phyloP scores from a whole-genome alignment of 2,888 invertebrate genomes.

The Melolontha melolontha region DNA sequence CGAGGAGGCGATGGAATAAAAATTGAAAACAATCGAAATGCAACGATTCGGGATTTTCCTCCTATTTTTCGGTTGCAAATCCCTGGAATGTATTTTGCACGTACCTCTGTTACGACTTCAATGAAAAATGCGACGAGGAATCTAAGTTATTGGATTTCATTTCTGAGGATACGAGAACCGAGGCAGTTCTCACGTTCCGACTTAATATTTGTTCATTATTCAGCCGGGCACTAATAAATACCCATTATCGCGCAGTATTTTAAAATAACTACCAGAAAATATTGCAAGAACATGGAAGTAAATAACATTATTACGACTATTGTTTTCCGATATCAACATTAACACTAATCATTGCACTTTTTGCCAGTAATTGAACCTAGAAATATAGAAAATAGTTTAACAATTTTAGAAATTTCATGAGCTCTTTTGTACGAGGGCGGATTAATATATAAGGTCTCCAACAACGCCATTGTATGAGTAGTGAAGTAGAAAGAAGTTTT shows the following conservation, averaged over 20 bases:
- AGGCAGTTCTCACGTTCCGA: conserved; percentile 61
- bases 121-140: conserved; percentile 59
- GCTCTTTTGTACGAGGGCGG: no score
- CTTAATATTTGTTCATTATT: conserved; percentile 54
- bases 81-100: conserved; percentile 55
- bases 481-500: no score
- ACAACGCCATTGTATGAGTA: no score
- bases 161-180: conserved; percentile 58
- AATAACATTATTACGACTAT: conserved; percentile 11
- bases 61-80: conserved; percentile 40
- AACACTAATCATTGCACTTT: no score
- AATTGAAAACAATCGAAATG: conserved; percentile 32
- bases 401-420: no score
- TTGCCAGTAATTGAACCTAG: no score
- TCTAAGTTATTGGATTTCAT: conserved; percentile 64
- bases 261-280: conserved; percentile 30
- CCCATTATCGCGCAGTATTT: conserved; percentile 40
- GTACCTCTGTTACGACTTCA: conserved; percentile 59
- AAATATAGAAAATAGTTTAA: no score
- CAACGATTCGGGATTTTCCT: conserved; percentile 21
- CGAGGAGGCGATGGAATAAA: conserved; percentile 17
- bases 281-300: conserved; percentile 19
- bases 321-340: conserved; percentile 14
- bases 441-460: no score
- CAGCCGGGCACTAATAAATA: conserved; percentile 43